These are phyloP conservation scores for Rhadinocentrus ornatus DNA, from an alignment of 2,797 vertebrate genomes.

Conservation along the genomic window DNA sequence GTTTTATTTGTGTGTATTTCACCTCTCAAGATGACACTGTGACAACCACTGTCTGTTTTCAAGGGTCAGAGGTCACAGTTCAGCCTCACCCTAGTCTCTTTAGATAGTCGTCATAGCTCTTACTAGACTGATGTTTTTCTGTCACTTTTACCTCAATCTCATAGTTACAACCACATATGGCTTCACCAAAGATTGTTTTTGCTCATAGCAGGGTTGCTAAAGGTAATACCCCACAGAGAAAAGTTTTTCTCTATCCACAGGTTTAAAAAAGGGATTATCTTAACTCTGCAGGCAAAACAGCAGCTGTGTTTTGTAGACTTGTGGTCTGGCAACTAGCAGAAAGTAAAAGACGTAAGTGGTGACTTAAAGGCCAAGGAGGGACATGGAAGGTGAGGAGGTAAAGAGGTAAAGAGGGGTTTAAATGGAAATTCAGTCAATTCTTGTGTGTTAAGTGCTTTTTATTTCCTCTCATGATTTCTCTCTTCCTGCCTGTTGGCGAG, in stretches of 20 bases:
- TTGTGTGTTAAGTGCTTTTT: conserved; percentile 52
- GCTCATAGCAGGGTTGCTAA: background rate
- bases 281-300: conserved; percentile 18
- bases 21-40: conserved; percentile 45
- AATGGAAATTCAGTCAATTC: conserved; percentile 66
- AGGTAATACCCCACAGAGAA: conserved; percentile 15
- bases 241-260: conserved; percentile 20
- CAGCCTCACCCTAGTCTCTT: conserved; percentile 17
- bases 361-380: conserved; percentile 33
- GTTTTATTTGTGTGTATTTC: conserved; percentile 7
- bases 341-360: conserved; percentile 15
- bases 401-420: conserved; percentile 38
- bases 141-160: conserved; percentile 20
- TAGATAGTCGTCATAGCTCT: conserved; percentile 38
- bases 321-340: conserved; percentile 25
- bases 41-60: conserved; percentile 9
- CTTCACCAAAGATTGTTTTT: conserved; percentile 17
- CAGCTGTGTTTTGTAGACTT: conserved; percentile 27
- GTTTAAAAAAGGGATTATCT: conserved; percentile 27
- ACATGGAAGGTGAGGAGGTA: conserved; percentile 16
- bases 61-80: conserved; percentile 48
- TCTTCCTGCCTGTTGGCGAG: conserved; percentile 58
- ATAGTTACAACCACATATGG: background rate
- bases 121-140: conserved; percentile 40
- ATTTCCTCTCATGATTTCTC: conserved; percentile 45